Evolutionary conservation across 2,113 vertebrate genomes (phyloP).

Genomic region (Charina bottae): DNA sequence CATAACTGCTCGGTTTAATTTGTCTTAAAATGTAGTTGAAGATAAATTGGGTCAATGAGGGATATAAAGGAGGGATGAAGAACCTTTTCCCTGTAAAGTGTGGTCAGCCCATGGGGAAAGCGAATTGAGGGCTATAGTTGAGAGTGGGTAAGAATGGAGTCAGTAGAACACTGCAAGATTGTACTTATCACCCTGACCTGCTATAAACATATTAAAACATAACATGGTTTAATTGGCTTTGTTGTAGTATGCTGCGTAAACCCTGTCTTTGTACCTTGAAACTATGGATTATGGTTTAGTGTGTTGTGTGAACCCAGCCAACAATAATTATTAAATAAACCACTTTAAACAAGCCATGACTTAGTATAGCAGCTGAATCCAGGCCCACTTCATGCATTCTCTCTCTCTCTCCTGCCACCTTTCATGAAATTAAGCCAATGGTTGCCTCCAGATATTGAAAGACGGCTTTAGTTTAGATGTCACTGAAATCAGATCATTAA

Average conservation of each 20-base stretch:
- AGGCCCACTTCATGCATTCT: too few species aligned
- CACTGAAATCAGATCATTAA: constrained; percentile 9
- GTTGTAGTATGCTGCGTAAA: too few species aligned
- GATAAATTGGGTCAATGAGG: background rate
- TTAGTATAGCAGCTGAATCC: too few species aligned
- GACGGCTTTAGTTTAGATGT: background rate
- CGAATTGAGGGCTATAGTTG: background rate
- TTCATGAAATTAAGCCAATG: background rate
- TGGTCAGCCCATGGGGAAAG: background rate
- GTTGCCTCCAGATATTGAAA: background rate
- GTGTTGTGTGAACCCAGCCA: too few species aligned
- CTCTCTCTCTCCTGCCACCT: background rate
- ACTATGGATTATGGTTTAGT: too few species aligned
- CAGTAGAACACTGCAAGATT: background rate
- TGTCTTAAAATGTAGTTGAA: background rate
- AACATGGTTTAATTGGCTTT: too few species aligned
- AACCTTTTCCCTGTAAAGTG: background rate
- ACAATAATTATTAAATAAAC: too few species aligned
- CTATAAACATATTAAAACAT: background rate
- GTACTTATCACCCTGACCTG: background rate
- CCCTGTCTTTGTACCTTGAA: too few species aligned
- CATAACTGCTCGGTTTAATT: background rate
- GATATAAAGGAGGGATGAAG: background rate
- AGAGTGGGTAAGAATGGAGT: background rate
- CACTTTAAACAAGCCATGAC: too few species aligned